Conservation (phyloP, 37 sponge, comb jelly and placozoan species). For the Haliclona indistincta region DNA sequence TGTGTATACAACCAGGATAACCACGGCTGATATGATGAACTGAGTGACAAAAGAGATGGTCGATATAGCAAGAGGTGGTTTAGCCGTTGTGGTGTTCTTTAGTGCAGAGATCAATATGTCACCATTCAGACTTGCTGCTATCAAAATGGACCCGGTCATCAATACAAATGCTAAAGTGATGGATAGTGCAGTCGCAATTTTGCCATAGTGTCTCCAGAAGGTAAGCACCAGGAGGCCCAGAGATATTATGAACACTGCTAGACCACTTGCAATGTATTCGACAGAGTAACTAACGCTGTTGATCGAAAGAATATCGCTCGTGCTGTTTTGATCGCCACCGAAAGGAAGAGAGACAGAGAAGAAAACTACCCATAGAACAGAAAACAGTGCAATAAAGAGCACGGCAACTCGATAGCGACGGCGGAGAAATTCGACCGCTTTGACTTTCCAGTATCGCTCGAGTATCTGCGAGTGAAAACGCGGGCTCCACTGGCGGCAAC, state of each 20-base stretch:
- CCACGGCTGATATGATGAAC: constrained; percentile 62
- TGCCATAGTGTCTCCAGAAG: constrained; percentile 35
- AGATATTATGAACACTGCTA: constrained; percentile 19
- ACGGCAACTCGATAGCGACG: constrained; percentile 55
- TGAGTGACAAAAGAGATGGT: constrained; percentile 75
- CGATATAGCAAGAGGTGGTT: constrained; percentile 37
- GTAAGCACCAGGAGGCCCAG: constrained; percentile 34
- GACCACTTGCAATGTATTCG: constrained; percentile 52
- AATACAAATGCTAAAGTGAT: constrained; percentile 31
- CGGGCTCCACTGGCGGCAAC: constrained; percentile 59
- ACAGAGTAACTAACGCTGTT: constrained; percentile 34
- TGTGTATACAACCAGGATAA: constrained; percentile 67
- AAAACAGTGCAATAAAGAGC: constrained; percentile 56
- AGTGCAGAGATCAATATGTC: not conserved
- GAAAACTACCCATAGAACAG: constrained; percentile 71
- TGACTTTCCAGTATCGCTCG: constrained; percentile 57
- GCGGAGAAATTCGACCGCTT: constrained; percentile 68
- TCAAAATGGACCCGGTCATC: constrained; percentile 43
- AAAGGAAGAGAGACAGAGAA: constrained; percentile 64
- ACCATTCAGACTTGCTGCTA: constrained; percentile 30
- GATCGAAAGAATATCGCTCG: constrained; percentile 17
- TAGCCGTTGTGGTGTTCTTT: no score
- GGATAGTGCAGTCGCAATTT: constrained; percentile 36
- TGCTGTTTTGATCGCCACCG: not conserved
- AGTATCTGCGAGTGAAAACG: constrained; percentile 55